Percentiles rank a stretch among this genome's conserved stretches.
Conservation (phyloP, 92 coral and sea anemone species). For the Phenganax marumi region DNA sequence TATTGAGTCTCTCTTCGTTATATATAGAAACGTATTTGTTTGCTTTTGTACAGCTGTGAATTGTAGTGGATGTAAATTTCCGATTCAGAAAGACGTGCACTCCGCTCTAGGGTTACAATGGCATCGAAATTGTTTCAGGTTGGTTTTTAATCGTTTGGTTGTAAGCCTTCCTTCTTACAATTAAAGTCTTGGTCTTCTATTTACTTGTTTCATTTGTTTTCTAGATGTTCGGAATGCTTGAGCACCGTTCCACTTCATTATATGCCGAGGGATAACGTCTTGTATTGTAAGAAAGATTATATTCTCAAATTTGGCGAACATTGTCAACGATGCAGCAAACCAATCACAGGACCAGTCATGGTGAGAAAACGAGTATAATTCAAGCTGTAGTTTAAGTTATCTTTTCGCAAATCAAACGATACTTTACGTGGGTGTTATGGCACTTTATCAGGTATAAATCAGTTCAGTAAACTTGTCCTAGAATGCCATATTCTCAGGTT, state of each 20-base stretch:
- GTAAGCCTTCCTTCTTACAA: not conserved
- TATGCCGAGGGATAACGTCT: constrained; percentile 69
- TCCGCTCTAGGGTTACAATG: constrained; percentile 59
- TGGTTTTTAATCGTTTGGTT: not conserved
- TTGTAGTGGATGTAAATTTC: constrained; percentile 37
- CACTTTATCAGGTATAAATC: constrained; percentile 11
- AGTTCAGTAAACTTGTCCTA: not conserved
- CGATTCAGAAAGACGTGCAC: constrained; percentile 40
- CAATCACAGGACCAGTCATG: constrained; percentile 90
- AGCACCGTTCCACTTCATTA: constrained; percentile 56
- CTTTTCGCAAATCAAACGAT: not conserved
- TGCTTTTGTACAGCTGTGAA: not conserved
- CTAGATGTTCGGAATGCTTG: constrained; percentile 78
- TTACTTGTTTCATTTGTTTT: constrained; percentile 10
- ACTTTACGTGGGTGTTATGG: not conserved
- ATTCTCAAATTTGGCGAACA: constrained; percentile 56
- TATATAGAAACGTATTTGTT: not conserved
- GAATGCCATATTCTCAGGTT: not conserved
- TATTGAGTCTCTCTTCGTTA: not conserved
- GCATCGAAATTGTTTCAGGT: constrained; percentile 68
- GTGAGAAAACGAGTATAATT: constrained; percentile 40
- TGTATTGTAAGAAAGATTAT: constrained; percentile 85
- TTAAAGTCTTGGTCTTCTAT: not conserved
- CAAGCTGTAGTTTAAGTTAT: not conserved
- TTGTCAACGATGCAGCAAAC: constrained; percentile 77